Base-by-base conservation (phyloP, 2,888 invertebrate genomes). In the Baronia brevicornis region DNA sequence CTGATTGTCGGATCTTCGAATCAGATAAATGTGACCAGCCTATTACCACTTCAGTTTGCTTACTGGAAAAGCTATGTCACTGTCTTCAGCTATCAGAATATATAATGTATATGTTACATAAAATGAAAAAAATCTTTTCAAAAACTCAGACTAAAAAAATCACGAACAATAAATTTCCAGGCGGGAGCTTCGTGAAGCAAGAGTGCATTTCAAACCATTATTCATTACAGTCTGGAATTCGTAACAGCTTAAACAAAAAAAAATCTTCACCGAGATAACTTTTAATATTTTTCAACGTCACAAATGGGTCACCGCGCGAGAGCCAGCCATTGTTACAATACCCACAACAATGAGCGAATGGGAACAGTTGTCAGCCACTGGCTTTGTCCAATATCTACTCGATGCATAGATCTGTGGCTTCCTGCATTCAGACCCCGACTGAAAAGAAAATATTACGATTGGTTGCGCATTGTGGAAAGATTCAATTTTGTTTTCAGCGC, bases 311-410 rank as follows among this genome's bases (percentile, higher is more conserved):
- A 60, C 43, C 48, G 50, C 46, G 46, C 41, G 44, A 43, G 48
- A 44, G 38, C 39, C 41, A 36, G 33, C 51, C 45, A 61, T 64
- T 61, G 60, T 65, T 56, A 51, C 46, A 38, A 41, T 42, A 43
- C 38, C 39, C 41, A 43, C 56, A 60, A 73, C 73, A 75, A 77
- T 70, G 49, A 67, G 46, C 45, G 57, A 69, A 72, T 60, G 62
- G 47, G 66, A 62, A 60, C 67, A 61, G 70, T 61, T 66, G 73
- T 68, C 67, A 62, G 56, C 48, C 46, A 37, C 41, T 46, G 53
- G 60, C 65, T 67, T 74, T 73, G 71, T 74, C 66, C 65, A 51
- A 65, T 71, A 61, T 60, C 63, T 55, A 60, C 57, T 65, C 66
- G 63, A 71, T 73, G 53, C 60, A 62, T 55, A 59, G 60, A 67